Base-by-base conservation (phyloP, 2,888 invertebrate genomes). In the Eilema sororculum region DNA sequence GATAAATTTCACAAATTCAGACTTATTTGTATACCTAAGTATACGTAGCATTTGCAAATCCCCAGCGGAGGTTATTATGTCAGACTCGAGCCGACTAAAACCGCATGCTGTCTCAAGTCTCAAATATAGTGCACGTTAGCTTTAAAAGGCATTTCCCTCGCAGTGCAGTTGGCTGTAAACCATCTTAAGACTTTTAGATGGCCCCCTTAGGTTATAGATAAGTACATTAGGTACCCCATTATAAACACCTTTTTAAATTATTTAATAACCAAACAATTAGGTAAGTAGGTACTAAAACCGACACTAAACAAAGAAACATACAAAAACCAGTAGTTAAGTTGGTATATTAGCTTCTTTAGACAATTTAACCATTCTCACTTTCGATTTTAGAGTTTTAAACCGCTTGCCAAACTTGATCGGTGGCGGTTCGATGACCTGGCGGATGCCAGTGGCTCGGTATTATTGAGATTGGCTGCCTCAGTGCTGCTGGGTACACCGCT, bases 371-470 rank as follows among this genome's bases (percentile, higher is more conserved):
- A 20, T 65, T 46, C 10, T 65, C 62, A 72, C 72, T 72, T 60
- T 72, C 72, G 68, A 66, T 72, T 66, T 69, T 22, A 68, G 57
- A 46, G 28, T 58, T 58, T 46, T 57, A 33, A 46, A 57, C 24
- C 25, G 62, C 77, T 77, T 80, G 80, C 67, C 73, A 76, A 82
- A 82, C 82, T 81, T 82, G 81, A 80, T 79, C 73, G 77, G 41
- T 16, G 37, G 71, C 73, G 60, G 74, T 77, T 80, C 82, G 67
- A 72, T 76, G 81, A 69, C 81, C 75, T 66, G 71, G 25, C 66
- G 64, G 77, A 68, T 72, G 74, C 57, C 70, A 68, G 77, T 67
- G 70, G 66, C 65, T 65, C 41, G 67, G 46, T 67, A 56, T 76
- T 78, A 75, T 76, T 75, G 69, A 72, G 80, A 80, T 76, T 76